Evolutionary conservation across 37 sponge, comb jelly and placozoan species (phyloP).

Genomic region (Tethya wilhelma): DNA sequence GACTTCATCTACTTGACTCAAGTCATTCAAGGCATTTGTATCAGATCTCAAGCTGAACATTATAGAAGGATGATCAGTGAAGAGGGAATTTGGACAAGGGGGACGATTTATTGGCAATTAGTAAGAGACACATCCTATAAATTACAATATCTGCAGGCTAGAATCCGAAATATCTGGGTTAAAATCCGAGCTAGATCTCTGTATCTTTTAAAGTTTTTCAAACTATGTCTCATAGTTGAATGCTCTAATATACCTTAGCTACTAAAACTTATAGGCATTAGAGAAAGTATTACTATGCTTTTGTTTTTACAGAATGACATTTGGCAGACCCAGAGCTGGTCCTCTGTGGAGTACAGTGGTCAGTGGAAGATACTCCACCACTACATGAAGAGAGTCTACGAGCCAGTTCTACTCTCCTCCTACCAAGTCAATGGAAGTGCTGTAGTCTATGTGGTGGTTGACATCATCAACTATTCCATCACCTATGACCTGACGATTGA

Average conservation of each 20-base stretch:
- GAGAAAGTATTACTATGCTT: too few species aligned
- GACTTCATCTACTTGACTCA: slow-evolving; percentile 92
- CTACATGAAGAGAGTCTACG: slow-evolving; percentile 61
- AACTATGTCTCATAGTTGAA: too few species aligned
- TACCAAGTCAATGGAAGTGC: slow-evolving; percentile 55
- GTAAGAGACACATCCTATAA: too few species aligned
- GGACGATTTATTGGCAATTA: slow-evolving; percentile 96
- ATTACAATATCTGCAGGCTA: too few species aligned
- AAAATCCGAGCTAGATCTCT: too few species aligned
- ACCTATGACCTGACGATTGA: slow-evolving; percentile 23
- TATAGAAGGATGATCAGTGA: slow-evolving; percentile 79
- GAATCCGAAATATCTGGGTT: too few species aligned
- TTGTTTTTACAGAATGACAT: slow-evolving; percentile 81
- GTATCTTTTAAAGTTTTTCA: too few species aligned
- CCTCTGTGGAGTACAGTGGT: slow-evolving; percentile 88
- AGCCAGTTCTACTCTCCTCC: slow-evolving; percentile 62
- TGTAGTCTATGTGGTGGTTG: slow-evolving; percentile 70
- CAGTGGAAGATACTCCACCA: slow-evolving; percentile 94
- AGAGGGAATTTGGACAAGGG: slow-evolving; percentile 75
- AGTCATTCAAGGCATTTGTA: slow-evolving; percentile 88
- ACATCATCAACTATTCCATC: slow-evolving; percentile 25
- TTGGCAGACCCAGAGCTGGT: slow-evolving; percentile 94
- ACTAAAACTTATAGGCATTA: too few species aligned
- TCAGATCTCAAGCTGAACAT: slow-evolving; percentile 87
- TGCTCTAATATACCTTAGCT: too few species aligned